Base-by-base conservation (phyloP, 1,140 invertebrate genomes). In the Zophobas atratus region DNA sequence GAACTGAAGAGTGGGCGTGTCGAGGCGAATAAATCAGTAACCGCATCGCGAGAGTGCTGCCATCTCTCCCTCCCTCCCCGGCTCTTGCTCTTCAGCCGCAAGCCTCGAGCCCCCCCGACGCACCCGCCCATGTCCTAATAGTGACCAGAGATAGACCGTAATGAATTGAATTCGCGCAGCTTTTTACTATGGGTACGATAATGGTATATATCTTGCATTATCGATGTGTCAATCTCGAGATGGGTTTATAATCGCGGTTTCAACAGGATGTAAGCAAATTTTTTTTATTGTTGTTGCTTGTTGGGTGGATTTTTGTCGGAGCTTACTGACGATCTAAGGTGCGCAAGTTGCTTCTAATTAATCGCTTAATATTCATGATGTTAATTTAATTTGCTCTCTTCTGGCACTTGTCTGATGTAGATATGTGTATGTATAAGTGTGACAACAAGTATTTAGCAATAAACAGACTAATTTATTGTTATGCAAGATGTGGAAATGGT, bases 21-120 rank as follows among this genome's bases (percentile, higher is more conserved):
- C 81, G 67, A 67, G 78, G 76, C 81, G 74, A 80, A 83, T 83
- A 83, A 83, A 83, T 83, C 82, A 83, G 82, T 80, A 81, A 82
- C 82, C 81, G 78, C 80, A 82, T 74, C 79, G 63, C 79, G 48
- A 51, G 70, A 71, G 75, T 67, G 60, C 60, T 67, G 60, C 57
- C 36, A 63, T 67, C 60, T 60, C 56, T 43, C 60, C 60, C 39
- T 49, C 53, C 73, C 38, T 55, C 74, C 38, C 39, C 72, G 77
- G 49, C 63, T 63, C 70, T 72, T 41, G 20, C 39, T 43, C 53
- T 55, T 51, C 49, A 51, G 49, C 63, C 53, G 60, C 55, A 20
- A 56, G 46, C 46, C 70, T 76, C 73, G 53, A 63, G 51, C 57
- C 55, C 70, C 74, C 57, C 67, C 71, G 67, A 63, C 75, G 70